Evolutionary conservation across 2,797 vertebrate genomes (phyloP), one percentile per base, ranked within the genome.

Genomic region (Acropternis orthonyx): DNA sequence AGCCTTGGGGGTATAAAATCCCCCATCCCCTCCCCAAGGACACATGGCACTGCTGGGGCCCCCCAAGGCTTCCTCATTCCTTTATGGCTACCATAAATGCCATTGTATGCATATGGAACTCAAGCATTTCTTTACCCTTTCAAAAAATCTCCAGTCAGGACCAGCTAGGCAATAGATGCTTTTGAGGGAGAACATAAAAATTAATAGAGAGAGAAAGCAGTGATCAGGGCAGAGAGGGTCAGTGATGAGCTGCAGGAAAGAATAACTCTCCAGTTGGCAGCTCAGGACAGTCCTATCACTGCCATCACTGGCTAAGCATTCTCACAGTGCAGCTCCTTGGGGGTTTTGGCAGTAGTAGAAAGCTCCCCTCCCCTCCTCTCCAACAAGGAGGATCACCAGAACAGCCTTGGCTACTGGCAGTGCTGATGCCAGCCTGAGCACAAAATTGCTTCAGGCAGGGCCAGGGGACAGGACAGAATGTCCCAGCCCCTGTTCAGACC

Each of bases 61-160:
- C 39, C n/a, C 7, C 19, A 90, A 67, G 84, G 68, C 78, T 93
- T 94, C 91, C 91, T 89, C 91, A 92, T 92, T 95, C 92, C 78
- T 89, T 59, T 78, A 93, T 6, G 1, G 2, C 36, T 6, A 41
- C 84, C 56, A 67, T 95, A 95, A 94, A 96, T 43, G 69, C 84
- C 72, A 89, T 93, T 96, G 93, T 94, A 91, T 68, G 81, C 49
- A 0, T n/a, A 43, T 2, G 14, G 59, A 23, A 27, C 17, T 27
- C 32, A 30, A 13, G 18, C 63, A 10, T 79, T 79, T 87, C 86
- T 88, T 90, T 82, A 67, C 48, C 41, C 59, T 74, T 81, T 86
- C 51, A 91, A 61, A 61, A 92, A 63, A 36, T 28, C 71, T 62
- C 46, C 3, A 51, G n/a, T 28, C 3, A 49, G 36, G 34, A 21